A percentile compares a stretch with the other conserved stretches of the same genome.
Conservation (phyloP, 2,888 invertebrate genomes). For the Colletes collaris region DNA sequence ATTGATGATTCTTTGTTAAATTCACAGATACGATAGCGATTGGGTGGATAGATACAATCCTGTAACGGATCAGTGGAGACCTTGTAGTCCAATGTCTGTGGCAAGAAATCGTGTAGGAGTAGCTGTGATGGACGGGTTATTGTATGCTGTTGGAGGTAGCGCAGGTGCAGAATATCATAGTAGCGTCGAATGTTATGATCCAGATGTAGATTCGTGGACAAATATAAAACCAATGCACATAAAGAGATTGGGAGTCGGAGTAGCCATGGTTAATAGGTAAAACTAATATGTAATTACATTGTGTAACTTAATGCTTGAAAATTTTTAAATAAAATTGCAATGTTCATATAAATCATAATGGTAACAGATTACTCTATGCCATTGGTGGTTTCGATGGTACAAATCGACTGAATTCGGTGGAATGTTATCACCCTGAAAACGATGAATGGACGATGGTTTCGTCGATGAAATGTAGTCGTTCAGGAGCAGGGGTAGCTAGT, state of each 20-base stretch:
- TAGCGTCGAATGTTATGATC: constrained; percentile 96
- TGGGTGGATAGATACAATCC: constrained; percentile 96
- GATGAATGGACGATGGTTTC: constrained; percentile 93
- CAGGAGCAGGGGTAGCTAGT: constrained; percentile 94
- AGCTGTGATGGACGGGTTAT: constrained; percentile 95
- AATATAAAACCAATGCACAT: constrained; percentile 89
- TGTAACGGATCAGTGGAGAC: constrained; percentile 92
- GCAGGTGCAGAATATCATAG: constrained; percentile 93
- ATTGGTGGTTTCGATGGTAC: constrained; percentile 95
- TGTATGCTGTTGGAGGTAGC: constrained; percentile 97
- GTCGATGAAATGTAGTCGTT: constrained; percentile 90
- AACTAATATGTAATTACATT: not conserved
- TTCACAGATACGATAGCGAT: constrained; percentile 89
- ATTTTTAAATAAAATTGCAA: not conserved
- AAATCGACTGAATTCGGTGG: constrained; percentile 90
- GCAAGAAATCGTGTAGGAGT: constrained; percentile 95
- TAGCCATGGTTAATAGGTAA: constrained; percentile 90
- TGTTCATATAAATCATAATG: not conserved
- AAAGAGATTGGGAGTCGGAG: constrained; percentile 92
- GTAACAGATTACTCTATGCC: constrained; percentile 86
- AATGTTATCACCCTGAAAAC: constrained; percentile 97
- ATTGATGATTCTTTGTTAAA: not conserved
- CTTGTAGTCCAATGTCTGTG: constrained; percentile 94
- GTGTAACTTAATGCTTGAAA: not conserved
- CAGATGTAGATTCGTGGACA: constrained; percentile 93